A percentile compares a stretch with the other conserved stretches of the same genome.
phyloP scores from a whole-genome alignment of 2,888 invertebrate genomes.

The Pseudococcus jackbeardsleyi region DNA sequence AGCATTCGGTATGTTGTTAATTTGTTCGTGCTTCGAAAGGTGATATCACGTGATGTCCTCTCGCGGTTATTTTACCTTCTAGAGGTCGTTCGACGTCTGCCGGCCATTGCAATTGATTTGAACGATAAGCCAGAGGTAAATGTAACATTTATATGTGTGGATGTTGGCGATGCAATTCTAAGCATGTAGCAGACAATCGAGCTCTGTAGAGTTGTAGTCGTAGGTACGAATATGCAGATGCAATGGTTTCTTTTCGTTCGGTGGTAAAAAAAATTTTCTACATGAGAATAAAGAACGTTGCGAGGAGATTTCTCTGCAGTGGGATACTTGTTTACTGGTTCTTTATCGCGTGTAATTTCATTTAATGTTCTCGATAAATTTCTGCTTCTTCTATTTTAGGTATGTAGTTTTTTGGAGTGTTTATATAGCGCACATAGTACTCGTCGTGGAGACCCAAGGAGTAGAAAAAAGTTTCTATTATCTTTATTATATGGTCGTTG shows the following conservation, averaged over 20 bases:
- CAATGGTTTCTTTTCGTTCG: neutral
- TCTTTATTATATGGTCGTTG: slow-evolving; percentile 42
- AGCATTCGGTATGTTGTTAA: slow-evolving; percentile 54
- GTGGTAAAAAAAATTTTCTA: slow-evolving; percentile 22
- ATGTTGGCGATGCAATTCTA: slow-evolving; percentile 37
- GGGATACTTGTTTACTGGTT: slow-evolving; percentile 56
- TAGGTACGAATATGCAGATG: slow-evolving; percentile 32
- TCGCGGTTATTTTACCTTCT: slow-evolving; percentile 51
- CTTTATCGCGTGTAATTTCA: slow-evolving; percentile 56
- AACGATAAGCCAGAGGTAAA: slow-evolving; percentile 51
- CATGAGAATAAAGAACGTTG: neutral
- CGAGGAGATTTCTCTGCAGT: slow-evolving; percentile 39
- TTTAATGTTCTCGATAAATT: slow-evolving; percentile 57
- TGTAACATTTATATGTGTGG: slow-evolving; percentile 50
- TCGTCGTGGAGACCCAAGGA: neutral
- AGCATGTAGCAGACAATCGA: slow-evolving; percentile 40
- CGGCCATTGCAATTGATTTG: slow-evolving; percentile 48
- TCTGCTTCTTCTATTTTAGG: slow-evolving; percentile 55
- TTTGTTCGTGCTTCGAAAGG: slow-evolving; percentile 54
- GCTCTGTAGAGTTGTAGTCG: neutral
- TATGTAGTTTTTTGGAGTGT: slow-evolving; percentile 56
- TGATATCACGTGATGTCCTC: slow-evolving; percentile 24
- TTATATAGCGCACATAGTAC: slow-evolving; percentile 49
- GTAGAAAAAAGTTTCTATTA: slow-evolving; percentile 37
- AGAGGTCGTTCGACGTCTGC: slow-evolving; percentile 55